Evolutionary conservation across 1,140 invertebrate genomes (phyloP).

Genomic region (Sipha flava): DNA sequence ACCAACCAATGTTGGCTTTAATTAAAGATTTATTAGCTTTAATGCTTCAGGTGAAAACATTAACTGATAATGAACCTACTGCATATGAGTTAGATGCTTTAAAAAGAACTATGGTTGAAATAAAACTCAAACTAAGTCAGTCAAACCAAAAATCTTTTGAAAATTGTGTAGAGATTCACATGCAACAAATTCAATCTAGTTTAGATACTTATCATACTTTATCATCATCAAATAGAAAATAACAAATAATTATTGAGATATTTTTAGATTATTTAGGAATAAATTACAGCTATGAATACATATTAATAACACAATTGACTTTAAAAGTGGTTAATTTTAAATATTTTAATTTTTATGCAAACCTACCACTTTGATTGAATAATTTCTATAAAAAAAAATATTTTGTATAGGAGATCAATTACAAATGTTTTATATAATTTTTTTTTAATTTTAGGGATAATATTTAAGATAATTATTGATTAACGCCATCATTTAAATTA

Average conservation of each 20-base stretch:
- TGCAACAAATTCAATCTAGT: constrained; percentile 40
- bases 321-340: too few relatives aligned
- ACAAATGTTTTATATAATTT: background rate
- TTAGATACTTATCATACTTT: constrained; percentile 35
- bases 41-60: constrained; percentile 84
- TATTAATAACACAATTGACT: too few relatives aligned
- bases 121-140: constrained; percentile 67
- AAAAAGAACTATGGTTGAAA: constrained; percentile 83
- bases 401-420: background rate
- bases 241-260: background rate
- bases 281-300: too few relatives aligned
- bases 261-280: too few relatives aligned
- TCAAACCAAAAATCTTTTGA: constrained; percentile 77
- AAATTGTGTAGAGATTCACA: constrained; percentile 65
- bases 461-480: background rate
- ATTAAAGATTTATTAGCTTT: constrained; percentile 82
- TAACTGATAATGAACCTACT: constrained; percentile 82
- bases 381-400: too few relatives aligned
- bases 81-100: constrained; percentile 86
- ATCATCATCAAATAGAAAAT: constrained; percentile 16
- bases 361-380: too few relatives aligned
- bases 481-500: background rate
- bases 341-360: too few relatives aligned
- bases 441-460: background rate
- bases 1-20: constrained; percentile 59